Evolutionary conservation across 2,888 invertebrate genomes (phyloP).

Genomic region (Gymnosoma rotundatum): DNA sequence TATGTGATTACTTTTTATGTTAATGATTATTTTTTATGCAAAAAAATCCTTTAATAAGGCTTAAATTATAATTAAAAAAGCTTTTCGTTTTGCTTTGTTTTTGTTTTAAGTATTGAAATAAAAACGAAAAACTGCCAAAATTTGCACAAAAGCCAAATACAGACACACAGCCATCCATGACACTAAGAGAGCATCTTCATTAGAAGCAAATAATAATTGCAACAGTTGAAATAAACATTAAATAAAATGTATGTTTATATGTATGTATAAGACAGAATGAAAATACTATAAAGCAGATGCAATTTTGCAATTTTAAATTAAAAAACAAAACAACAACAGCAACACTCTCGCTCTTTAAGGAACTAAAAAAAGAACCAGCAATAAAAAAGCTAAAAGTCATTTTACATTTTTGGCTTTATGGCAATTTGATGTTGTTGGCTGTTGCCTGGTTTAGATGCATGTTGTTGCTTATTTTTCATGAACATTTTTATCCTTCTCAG

Average conservation of each 20-base stretch:
- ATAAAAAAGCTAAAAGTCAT: conserved; percentile 40
- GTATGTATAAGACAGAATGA: neutral
- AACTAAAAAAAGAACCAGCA: conserved; percentile 4
- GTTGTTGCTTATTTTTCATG: neutral
- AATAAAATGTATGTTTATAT: neutral
- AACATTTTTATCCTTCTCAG: conserved; percentile 33
- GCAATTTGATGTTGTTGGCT: conserved; percentile 27
- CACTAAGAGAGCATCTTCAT: conserved; percentile 22
- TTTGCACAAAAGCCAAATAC: conserved; percentile 8
- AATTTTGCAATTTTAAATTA: conserved; percentile 50
- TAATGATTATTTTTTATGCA: too few relatives aligned
- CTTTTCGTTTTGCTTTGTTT: neutral
- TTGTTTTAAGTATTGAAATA: conserved; percentile 10
- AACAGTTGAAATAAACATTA: neutral
- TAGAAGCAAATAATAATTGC: conserved; percentile 39
- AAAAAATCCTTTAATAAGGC: neutral
- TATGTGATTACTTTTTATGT: too few relatives aligned
- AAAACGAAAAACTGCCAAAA: neutral
- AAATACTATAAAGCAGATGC: conserved; percentile 33
- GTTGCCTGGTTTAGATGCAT: conserved; percentile 12
- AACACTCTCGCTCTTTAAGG: conserved; percentile 11
- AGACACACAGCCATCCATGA: conserved; percentile 22
- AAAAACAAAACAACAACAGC: conserved; percentile 1
- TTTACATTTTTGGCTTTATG: conserved; percentile 40
- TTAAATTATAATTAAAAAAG: conserved; percentile 1